These are phyloP conservation scores for Lagodon rhomboides DNA, from an alignment of 2,797 vertebrate genomes.

Conservation along the genomic window DNA sequence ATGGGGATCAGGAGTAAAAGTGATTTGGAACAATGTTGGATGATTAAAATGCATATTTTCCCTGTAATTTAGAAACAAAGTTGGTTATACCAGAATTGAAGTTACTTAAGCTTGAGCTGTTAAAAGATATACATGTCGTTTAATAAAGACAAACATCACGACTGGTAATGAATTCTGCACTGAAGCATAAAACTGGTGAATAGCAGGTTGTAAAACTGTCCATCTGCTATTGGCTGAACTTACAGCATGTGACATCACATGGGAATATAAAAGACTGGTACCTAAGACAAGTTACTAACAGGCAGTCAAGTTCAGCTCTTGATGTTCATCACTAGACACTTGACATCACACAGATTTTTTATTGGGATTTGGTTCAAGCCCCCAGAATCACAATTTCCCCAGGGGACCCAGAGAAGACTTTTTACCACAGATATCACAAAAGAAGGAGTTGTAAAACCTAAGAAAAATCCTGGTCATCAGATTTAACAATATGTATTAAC, in stretches of 20 bases:
- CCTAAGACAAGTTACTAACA: constrained; percentile 7
- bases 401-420: constrained; percentile 11
- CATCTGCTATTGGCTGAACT: not conserved
- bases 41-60: not conserved
- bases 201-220: constrained; percentile 1
- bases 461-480: not conserved
- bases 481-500: not conserved
- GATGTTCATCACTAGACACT: constrained; percentile 11
- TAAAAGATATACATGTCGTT: constrained; percentile 5
- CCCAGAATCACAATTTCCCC: constrained; percentile 31
- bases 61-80: constrained; percentile 7
- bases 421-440: constrained; percentile 5
- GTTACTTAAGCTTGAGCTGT: not conserved
- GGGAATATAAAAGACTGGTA: not conserved
- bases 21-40: not conserved
- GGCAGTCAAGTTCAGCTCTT: constrained; percentile 14
- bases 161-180: constrained; percentile 4
- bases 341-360: constrained; percentile 34
- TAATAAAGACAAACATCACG: constrained; percentile 22
- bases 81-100: not conserved
- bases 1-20: not conserved
- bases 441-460: constrained; percentile 12
- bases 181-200: constrained; percentile 13
- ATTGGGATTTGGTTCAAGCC: constrained; percentile 71
- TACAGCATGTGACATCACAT: not conserved